Percentiles rank a stretch among this genome's conserved stretches.
Conservation (phyloP, 2,888 invertebrate genomes). For the Scelioninae gen. 1 region DNA sequence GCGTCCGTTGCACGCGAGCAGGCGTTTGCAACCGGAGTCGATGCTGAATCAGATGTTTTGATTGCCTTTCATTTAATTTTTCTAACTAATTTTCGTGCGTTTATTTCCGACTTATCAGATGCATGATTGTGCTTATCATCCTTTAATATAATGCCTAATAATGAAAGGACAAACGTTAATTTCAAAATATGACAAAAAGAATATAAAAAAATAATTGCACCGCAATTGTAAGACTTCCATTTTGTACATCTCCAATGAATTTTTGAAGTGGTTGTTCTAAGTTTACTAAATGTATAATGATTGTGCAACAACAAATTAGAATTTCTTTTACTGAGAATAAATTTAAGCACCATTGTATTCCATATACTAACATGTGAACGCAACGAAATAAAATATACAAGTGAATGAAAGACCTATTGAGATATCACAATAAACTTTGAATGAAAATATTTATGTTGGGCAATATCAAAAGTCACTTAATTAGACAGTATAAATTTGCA, state of each 20-base stretch:
- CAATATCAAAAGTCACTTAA: too few relatives aligned
- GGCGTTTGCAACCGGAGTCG: neutral
- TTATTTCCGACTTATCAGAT: neutral
- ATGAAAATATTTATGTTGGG: too few relatives aligned
- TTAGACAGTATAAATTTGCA: too few relatives aligned
- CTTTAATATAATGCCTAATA: slow-evolving; percentile 11
- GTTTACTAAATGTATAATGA: neutral
- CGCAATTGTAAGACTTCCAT: neutral
- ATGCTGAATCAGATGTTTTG: neutral
- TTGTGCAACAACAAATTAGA: neutral
- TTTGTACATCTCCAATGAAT: slow-evolving; percentile 2
- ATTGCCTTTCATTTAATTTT: neutral
- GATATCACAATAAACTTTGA: too few relatives aligned
- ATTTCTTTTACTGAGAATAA: neutral
- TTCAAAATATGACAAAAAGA: neutral
- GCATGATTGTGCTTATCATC: neutral
- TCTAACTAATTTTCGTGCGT: neutral
- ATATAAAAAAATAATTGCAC: neutral
- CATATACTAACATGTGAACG: too few relatives aligned
- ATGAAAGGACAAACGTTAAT: neutral
- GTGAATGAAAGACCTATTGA: too few relatives aligned
- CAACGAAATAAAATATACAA: too few relatives aligned
- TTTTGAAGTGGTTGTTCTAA: neutral
- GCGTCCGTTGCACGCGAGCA: neutral
- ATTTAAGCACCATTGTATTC: neutral